A percentile compares a stretch with the other conserved stretches of the same genome.
phyloP scores from a whole-genome alignment of 2,113 vertebrate genomes.

The Stercorarius parasiticus region DNA sequence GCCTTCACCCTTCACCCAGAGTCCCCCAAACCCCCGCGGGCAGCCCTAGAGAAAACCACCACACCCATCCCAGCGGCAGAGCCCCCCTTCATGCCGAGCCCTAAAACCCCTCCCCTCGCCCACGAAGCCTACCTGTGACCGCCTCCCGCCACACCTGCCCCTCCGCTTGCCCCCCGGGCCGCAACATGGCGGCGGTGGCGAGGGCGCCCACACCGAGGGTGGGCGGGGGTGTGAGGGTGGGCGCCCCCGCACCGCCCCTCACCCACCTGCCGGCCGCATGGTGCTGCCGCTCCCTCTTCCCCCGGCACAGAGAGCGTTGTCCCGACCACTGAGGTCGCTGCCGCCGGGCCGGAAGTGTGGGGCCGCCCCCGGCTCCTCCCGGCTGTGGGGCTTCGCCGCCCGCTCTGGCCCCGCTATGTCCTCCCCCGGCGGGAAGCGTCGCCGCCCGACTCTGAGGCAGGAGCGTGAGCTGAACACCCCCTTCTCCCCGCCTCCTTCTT shows the following conservation, averaged over 20 bases:
- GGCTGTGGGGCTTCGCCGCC: background rate
- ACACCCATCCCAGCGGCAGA: accelerated
- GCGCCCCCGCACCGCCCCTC: no score
- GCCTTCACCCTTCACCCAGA: no score
- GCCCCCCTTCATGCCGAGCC: no score
- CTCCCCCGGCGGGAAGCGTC: accelerated
- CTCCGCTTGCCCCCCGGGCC: no score
- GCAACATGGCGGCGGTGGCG: background rate
- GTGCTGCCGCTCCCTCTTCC: background rate
- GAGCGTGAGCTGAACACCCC: no score
- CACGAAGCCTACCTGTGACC: accelerated
- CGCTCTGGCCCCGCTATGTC: no score
- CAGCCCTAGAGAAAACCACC: background rate
- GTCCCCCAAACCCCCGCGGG: accelerated
- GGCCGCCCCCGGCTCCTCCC: background rate
- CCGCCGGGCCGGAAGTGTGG: background rate
- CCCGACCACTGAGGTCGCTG: background rate
- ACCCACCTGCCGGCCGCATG: background rate
- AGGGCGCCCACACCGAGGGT: no score
- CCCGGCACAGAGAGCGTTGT: accelerated
- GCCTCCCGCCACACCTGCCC: accelerated
- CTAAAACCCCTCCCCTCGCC: accelerated
- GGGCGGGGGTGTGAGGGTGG: no score
- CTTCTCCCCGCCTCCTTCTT: no score
- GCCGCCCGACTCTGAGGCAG: background rate